Base-by-base conservation (phyloP, 2,888 invertebrate genomes). In the Griposia aprilina region DNA sequence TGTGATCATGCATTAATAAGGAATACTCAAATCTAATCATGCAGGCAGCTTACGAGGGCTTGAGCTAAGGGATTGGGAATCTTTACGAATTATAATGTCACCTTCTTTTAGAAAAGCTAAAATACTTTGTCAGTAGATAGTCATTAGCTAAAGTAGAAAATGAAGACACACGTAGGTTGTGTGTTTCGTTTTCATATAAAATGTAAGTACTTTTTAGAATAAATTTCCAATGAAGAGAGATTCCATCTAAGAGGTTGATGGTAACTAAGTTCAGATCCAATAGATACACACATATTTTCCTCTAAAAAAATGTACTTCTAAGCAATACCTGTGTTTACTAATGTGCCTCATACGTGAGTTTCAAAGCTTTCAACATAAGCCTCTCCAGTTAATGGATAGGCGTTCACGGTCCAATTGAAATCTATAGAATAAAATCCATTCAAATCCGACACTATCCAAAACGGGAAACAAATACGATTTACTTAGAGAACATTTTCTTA, bases 401-500 rank as follows among this genome's bases (percentile, higher is more conserved):
- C 41, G 45, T 86, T 77, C 72, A 83, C 82, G 73, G 76, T 66
- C 48, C 76, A 84, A 86, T 84, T 81, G 74, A 81, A 80, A 80
- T 63, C 74, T 81, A 78, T 82, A 72, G 66, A 78, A 87, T 76
- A 78, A 81, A 81, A 80, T 82, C 82, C 66, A 76, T 88, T 78
- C 78, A 84, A 85, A 80, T 79, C 69, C 72, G n/a, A 78, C 82
- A 83, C 86, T 81, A 86, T 78, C 73, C 78, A 69, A 84, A 82
- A 78, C 70, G 70, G 78, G 73, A 79, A 81, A 86, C 77, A 84
- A 86, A 86, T 75, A 69, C 70, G 75, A 81, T 88, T 83, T 80
- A 73, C 82, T 75, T 79, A 75, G 71, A 81, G 83, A 88, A 85
- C 79, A 79, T 77, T 72, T 78, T 74, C 77, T 81, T 70, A 77